Base-by-base conservation (phyloP, 37 sponge, comb jelly and placozoan species). In the Halisarca cf. caerulea region DNA sequence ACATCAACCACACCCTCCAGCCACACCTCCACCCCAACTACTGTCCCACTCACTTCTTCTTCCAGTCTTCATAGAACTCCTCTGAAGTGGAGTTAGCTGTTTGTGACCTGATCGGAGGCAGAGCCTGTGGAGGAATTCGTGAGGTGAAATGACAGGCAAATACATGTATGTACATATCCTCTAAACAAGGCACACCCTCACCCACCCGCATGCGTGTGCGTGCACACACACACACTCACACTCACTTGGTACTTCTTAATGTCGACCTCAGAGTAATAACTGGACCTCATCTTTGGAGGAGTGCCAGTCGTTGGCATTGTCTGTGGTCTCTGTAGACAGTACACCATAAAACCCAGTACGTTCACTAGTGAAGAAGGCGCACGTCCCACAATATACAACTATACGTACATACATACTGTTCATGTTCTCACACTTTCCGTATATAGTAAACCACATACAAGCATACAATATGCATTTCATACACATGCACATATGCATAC, bases 221-320 rank as follows among this genome's bases (percentile, higher is more conserved):
- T 55, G 17, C 17, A 17, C 17, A 55, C 30, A 62, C 6, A 44
- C 21, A 3, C 45, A 39, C 38, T 20, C 24, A 40, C 24, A 37
- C 45, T 8, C 14, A 74, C 77, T 44, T 74, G 77, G 25, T 74
- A 74, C 25, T 40, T 37, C 77, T 43, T 74, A 25, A 74, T 74
- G 44, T 74, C 77, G 5, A 37, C 23, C 38, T 74, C 77, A 4
- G 77, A 74, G 44, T 7, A 24, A 17, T 44, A 25, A 21, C 45
- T 74, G 72, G 84, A 72, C n/a, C 21, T 21, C 27, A 69, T 41
- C 57, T 69, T 57, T 21, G 42, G 20, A 37, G 71, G n/a, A 25
- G 73, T 18, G n/a, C 71, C 71, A n/a, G 68, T 11, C 41, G 69
- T 83, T 37, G 84, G 84, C 72, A 57, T 83, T 18, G 73, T 72